A percentile compares a stretch with the other conserved stretches of the same genome.
Conservation (phyloP, 2,888 invertebrate genomes). For the Agrochola lychnidis region DNA sequence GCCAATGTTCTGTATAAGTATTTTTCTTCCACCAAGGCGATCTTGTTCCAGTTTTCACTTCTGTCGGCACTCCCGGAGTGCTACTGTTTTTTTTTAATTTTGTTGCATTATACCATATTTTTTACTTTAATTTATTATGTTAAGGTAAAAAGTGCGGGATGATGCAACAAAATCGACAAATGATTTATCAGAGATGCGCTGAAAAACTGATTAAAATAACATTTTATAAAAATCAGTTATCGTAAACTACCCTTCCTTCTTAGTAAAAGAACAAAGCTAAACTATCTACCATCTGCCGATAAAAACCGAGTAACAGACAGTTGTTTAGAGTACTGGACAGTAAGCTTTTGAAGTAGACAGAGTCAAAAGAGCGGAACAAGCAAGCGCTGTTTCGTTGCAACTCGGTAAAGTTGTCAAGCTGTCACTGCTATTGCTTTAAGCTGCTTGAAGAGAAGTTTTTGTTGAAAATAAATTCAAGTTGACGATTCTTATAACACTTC, state of each 20-base stretch:
- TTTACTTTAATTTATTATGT: background rate
- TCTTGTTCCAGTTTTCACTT: too few relatives aligned
- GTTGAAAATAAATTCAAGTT: background rate
- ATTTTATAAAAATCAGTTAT: background rate
- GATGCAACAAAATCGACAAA: background rate
- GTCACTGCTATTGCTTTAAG: constrained; percentile 1
- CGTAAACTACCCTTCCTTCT: background rate
- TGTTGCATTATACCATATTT: background rate
- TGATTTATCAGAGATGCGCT: background rate
- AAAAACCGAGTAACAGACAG: constrained; percentile 12
- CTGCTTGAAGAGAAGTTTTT: background rate
- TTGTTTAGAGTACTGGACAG: constrained; percentile 15
- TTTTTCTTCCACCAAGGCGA: too few relatives aligned
- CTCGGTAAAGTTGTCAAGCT: constrained; percentile 1
- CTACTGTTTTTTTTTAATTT: background rate
- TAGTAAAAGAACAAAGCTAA: constrained; percentile 47
- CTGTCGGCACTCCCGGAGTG: too few relatives aligned
- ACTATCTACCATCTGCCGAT: constrained; percentile 15
- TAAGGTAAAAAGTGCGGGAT: background rate
- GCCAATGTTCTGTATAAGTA: too few relatives aligned
- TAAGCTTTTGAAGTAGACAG: constrained; percentile 39
- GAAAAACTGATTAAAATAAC: background rate
- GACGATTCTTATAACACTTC: background rate
- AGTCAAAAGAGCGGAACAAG: constrained; percentile 29
- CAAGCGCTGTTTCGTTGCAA: background rate